phyloP scores from a whole-genome alignment of 1,140 invertebrate species.

The Papilio glaucus region DNA sequence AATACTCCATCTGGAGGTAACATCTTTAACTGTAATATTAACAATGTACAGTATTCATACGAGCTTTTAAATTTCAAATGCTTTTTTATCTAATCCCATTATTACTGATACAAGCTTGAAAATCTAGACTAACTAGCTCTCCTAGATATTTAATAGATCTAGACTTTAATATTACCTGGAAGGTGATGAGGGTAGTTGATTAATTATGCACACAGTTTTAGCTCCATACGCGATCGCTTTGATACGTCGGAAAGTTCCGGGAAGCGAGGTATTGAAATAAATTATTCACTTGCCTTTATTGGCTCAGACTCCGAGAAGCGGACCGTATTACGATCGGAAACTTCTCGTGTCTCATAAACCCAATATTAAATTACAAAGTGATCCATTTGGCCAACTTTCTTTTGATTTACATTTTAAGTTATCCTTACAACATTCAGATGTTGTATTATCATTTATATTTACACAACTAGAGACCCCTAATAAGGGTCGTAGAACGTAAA shows the following conservation, averaged over 20 bases:
- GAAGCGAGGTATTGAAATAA: conserved; percentile 15
- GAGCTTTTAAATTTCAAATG: no score
- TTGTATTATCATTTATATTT: no score
- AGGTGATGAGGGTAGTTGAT: background rate
- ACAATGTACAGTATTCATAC: no score
- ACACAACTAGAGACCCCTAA: no score
- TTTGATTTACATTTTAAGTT: no score
- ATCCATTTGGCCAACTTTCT: no score
- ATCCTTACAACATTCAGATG: no score
- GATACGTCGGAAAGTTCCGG: background rate
- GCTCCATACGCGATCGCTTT: background rate
- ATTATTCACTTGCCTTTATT: conserved; percentile 13
- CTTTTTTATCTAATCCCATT: no score
- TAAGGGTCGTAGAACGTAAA: no score
- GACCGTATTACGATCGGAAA: background rate
- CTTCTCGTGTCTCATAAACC: background rate
- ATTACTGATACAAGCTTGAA: background rate
- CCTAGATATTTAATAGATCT: conserved; percentile 2
- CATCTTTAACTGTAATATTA: no score
- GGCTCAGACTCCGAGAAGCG: background rate
- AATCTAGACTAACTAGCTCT: conserved; percentile 10
- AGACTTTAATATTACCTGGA: background rate
- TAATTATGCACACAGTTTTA: conserved; percentile 24
- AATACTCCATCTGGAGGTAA: no score
- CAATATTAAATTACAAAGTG: no score